Evolutionary conservation across 2,888 invertebrate species (phyloP).

Genomic region (Meta bourneti): DNA sequence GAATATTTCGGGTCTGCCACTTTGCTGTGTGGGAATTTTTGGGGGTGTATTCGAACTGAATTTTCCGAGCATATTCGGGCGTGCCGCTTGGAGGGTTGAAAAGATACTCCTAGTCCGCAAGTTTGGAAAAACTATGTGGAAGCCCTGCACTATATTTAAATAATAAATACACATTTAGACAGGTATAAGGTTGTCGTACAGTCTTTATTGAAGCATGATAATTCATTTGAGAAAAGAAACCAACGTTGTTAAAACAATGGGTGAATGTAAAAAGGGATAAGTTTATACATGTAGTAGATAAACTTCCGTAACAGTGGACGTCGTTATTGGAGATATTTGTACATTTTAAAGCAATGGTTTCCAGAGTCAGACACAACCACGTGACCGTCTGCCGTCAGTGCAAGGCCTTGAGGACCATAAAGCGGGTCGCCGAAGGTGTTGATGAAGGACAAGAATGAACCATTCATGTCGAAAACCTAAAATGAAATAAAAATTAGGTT

Average conservation of each 20-base stretch:
- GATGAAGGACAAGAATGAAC: slow-evolving; percentile 82
- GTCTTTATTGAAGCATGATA: slow-evolving; percentile 52
- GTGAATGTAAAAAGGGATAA: slow-evolving; percentile 44
- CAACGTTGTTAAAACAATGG: slow-evolving; percentile 24
- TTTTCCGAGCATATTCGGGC: too few relatives aligned
- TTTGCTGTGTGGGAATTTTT: too few relatives aligned
- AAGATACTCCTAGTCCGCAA: too few relatives aligned
- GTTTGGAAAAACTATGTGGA: too few relatives aligned
- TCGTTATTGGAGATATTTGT: slow-evolving; percentile 80
- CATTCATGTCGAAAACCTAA: slow-evolving; percentile 83
- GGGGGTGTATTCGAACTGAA: too few relatives aligned
- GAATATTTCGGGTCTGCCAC: too few relatives aligned
- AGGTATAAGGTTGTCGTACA: background rate
- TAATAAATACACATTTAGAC: too few relatives aligned
- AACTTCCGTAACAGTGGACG: slow-evolving; percentile 15
- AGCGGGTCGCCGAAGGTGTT: slow-evolving; percentile 83
- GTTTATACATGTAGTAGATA: slow-evolving; percentile 40
- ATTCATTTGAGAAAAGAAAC: slow-evolving; percentile 23
- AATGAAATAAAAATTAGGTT: slow-evolving; percentile 40
- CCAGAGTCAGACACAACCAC: slow-evolving; percentile 83
- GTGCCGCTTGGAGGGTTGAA: too few relatives aligned
- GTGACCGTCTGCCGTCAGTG: slow-evolving; percentile 82
- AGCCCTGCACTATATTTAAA: too few relatives aligned
- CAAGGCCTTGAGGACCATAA: slow-evolving; percentile 83
- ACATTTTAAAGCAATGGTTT: slow-evolving; percentile 83